Evolutionary conservation across 2,797 vertebrate genomes (phyloP).

Genomic region (Myotis vivesi): DNA sequence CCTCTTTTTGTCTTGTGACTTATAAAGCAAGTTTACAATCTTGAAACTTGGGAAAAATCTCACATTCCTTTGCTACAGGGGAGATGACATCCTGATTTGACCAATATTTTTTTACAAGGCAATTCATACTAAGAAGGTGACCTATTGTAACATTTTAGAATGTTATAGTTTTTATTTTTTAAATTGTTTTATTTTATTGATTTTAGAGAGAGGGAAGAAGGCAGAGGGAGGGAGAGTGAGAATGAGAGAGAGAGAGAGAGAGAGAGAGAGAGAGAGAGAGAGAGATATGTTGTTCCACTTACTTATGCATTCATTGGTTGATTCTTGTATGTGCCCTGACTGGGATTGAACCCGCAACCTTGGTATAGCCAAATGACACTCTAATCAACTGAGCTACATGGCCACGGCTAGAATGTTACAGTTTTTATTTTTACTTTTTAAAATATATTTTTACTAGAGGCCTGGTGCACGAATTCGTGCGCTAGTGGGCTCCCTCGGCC

Average conservation of each 20-base stretch:
- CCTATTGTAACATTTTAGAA: background rate
- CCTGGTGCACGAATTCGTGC: no score
- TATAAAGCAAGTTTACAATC: slow-evolving; percentile 52
- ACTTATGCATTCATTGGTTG: background rate
- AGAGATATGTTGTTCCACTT: background rate
- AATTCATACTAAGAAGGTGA: slow-evolving; percentile 30
- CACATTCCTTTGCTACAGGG: background rate
- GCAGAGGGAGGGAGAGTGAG: background rate
- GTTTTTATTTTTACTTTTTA: background rate
- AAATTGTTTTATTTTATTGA: background rate
- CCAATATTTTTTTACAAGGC: slow-evolving; percentile 45
- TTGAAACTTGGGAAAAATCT: slow-evolving; percentile 16
- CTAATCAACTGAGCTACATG: background rate
- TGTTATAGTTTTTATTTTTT: background rate
- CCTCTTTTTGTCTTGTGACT: slow-evolving; percentile 49
- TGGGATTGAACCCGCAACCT: background rate
- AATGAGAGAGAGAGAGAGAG: background rate
- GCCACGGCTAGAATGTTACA: background rate
- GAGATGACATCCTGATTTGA: slow-evolving; percentile 42
- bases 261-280: background rate
- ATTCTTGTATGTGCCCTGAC: background rate
- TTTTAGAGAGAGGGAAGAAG: background rate
- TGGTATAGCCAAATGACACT: background rate
- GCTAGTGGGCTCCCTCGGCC: no score
- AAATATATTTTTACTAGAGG: no score